Evolutionary conservation across 2,888 invertebrate species (phyloP), one percentile per base, ranked within the genome.

Genomic region (Embidobia sp.): DNA sequence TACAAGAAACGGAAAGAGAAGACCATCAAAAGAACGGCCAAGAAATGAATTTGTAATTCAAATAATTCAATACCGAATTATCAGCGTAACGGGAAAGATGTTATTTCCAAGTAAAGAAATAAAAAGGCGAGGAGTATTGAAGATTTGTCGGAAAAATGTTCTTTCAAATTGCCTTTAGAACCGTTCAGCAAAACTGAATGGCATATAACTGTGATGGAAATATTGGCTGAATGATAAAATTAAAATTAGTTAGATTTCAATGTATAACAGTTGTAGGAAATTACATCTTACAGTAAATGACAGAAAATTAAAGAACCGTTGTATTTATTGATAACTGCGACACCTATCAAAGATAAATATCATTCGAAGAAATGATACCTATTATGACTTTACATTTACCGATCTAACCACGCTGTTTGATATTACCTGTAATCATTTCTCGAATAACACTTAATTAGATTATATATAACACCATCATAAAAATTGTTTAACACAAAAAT

Each of bases 51-150:
- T 22, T 19, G 31, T 51, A 44, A 66, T 53, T 51, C 53, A 53
- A 55, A 67, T 67, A 35, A 55, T 48, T 37, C 7, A 37, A 55
- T 57, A 57, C 10, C 2, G 40, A 55, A 40, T 37, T n/a, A 19
- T 37, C 18, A 7, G 18, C 8, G 10, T 66, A 66, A 66, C 66
- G n/a, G 53, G 53, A 11, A 66, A 5, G 3, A 44, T 13, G n/a
- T 22, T 53, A 18, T 44, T 46, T 46, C 8, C 3, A 7, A n/a
- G n/a, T n/a, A n/a, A n/a, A n/a, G n/a, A n/a, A n/a, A n/a, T n/a
- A n/a, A n/a, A n/a, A n/a, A n/a, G n/a, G n/a, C n/a, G n/a, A n/a
- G n/a, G n/a, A n/a, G n/a, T n/a, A n/a, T n/a, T n/a, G n/a, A n/a
- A n/a, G n/a, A n/a, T n/a, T n/a, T n/a, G n/a, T n/a, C 22, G 42